Conservation (phyloP, 2,888 invertebrate species). For the Zaprionus bogoriensis region DNA sequence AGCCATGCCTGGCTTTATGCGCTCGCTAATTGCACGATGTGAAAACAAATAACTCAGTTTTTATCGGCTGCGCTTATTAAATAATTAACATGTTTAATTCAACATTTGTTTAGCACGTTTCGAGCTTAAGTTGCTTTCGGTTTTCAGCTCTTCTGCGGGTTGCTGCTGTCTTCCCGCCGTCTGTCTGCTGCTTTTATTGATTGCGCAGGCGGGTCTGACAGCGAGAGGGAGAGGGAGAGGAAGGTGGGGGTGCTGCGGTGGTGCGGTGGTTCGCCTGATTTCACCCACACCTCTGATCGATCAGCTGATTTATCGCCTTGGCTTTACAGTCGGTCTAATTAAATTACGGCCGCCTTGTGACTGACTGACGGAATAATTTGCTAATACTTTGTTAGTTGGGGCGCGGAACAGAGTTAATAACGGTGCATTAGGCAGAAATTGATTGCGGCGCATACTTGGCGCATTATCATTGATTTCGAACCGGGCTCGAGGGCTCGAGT, state of each 20-base stretch:
- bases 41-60: conserved; percentile 40
- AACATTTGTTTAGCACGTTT: conserved; percentile 50
- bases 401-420: conserved; percentile 31
- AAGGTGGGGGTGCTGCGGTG: too few species aligned
- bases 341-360: conserved; percentile 66
- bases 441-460: conserved; percentile 42
- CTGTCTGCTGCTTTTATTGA: conserved; percentile 11
- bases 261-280: conserved; percentile 8
- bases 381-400: conserved; percentile 34
- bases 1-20: conserved; percentile 9
- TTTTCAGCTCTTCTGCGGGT: conserved; percentile 17
- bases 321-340: conserved; percentile 69
- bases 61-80: conserved; percentile 67
- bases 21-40: conserved; percentile 14
- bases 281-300: conserved; percentile 61
- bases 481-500: conserved; percentile 30
- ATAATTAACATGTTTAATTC: conserved; percentile 65
- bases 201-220: conserved; percentile 11
- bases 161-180: background rate
- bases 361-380: conserved; percentile 52
- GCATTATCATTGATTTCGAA: conserved; percentile 49
- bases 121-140: conserved; percentile 2
- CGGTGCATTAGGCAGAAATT: conserved; percentile 44
- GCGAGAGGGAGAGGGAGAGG: too few species aligned
- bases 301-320: conserved; percentile 60